Evolutionary conservation across 2,113 vertebrate genomes (phyloP).

Genomic region (Aepyceros melampus): DNA sequence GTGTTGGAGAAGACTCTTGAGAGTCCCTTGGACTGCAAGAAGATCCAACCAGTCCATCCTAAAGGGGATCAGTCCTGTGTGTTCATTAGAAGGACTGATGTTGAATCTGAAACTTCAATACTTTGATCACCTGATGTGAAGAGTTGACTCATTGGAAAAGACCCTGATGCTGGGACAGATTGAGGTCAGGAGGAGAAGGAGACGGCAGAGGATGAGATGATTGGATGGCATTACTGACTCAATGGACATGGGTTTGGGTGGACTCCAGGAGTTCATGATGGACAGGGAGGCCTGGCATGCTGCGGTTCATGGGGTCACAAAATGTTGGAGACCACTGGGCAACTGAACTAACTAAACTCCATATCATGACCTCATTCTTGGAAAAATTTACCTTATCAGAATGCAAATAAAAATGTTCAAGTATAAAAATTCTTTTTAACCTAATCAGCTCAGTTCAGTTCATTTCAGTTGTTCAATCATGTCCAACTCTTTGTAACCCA

Average conservation of each 20-base stretch:
- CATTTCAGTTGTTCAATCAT: background rate
- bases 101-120: background rate
- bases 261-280: background rate
- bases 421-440: background rate
- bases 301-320: background rate
- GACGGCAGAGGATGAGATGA: background rate
- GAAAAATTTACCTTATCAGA: background rate
- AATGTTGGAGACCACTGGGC: rapidly evolving
- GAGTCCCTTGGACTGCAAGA: background rate
- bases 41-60: background rate
- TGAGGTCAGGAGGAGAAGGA: background rate
- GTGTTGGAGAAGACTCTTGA: background rate
- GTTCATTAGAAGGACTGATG: background rate
- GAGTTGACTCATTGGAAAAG: background rate
- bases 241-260: background rate
- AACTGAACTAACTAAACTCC: background rate
- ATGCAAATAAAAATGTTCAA: background rate
- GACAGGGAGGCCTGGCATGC: background rate
- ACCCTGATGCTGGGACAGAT: background rate
- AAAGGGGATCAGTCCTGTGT: background rate
- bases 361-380: background rate
- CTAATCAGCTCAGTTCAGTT: background rate
- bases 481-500: background rate
- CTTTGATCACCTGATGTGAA: rapidly evolving
- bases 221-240: background rate